phyloP scores from a whole-genome alignment of 2,888 invertebrate species.

The Drosophila fungiperda region DNA sequence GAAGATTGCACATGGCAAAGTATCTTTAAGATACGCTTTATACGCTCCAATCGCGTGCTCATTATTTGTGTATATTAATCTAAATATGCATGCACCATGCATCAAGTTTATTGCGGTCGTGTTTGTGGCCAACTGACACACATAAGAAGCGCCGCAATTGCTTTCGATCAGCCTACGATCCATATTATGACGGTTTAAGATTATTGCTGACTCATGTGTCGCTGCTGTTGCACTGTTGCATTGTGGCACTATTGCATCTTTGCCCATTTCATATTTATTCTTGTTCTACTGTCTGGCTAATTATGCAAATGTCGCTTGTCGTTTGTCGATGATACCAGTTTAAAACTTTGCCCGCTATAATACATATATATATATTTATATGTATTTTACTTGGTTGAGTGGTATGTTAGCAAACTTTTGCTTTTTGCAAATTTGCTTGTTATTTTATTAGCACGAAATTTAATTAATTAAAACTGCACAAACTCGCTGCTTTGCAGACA shows the following conservation, averaged over 20 bases:
- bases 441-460: conserved; percentile 72
- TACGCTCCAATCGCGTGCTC: conserved; percentile 30
- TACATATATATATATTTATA: not conserved
- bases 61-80: conserved; percentile 21
- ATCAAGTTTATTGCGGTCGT: conserved; percentile 22
- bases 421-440: conserved; percentile 59
- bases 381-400: not conserved
- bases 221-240: not conserved
- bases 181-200: conserved; percentile 39
- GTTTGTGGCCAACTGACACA: conserved; percentile 47
- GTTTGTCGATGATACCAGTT: conserved; percentile 18
- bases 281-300: conserved; percentile 17
- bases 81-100: conserved; percentile 44
- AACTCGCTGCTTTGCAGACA: conserved; percentile 33
- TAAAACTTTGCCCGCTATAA: conserved; percentile 2
- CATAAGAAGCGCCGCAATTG: conserved; percentile 38
- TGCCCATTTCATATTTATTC: not conserved
- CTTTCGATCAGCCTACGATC: conserved; percentile 30
- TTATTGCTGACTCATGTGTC: conserved; percentile 24
- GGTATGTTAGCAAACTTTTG: not conserved
- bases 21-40: conserved; percentile 46
- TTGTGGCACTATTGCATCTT: conserved; percentile 13
- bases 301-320: conserved; percentile 26
- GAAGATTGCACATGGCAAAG: conserved; percentile 5
- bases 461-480: conserved; percentile 75